A percentile compares a stretch with the other conserved stretches of the same genome.
Conservation (phyloP, 2,888 invertebrate genomes). For the Leptinotarsa peninsularis region DNA sequence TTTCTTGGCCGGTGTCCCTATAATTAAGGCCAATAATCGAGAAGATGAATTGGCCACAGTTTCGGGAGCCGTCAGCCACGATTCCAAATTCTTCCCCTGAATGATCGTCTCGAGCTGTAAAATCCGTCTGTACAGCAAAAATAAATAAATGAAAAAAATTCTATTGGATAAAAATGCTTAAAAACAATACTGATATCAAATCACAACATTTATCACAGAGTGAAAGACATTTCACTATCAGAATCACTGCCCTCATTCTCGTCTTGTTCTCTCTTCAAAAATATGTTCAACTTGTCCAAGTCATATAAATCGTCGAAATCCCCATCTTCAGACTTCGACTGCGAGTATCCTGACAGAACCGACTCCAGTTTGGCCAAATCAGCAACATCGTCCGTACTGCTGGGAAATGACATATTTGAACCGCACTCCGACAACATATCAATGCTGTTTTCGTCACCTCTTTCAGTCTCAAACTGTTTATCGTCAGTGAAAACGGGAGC, state of each 20-base stretch:
- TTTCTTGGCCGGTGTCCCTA: too few species aligned
- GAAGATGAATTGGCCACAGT: too few species aligned
- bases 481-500: neutral
- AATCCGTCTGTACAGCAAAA: too few species aligned
- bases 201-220: neutral
- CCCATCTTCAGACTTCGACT: neutral
- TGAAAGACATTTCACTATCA: constrained; percentile 2
- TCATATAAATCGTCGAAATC: constrained; percentile 36
- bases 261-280: constrained; percentile 35
- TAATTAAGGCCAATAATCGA: too few species aligned
- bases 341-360: neutral
- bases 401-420: neutral
- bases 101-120: too few species aligned
- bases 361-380: neutral
- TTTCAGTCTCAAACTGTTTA: neutral
- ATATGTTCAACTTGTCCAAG: constrained; percentile 36
- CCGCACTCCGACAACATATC: neutral
- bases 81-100: too few species aligned
- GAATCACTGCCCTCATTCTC: constrained; percentile 17
- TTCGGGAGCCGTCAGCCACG: too few species aligned
- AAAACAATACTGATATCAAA: neutral
- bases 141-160: too few species aligned
- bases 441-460: neutral
- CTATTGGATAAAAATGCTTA: too few species aligned
- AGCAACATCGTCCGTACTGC: neutral